Evolutionary conservation across 2,113 vertebrate species (phyloP).

Genomic region (Telmatochromis sp.): DNA sequence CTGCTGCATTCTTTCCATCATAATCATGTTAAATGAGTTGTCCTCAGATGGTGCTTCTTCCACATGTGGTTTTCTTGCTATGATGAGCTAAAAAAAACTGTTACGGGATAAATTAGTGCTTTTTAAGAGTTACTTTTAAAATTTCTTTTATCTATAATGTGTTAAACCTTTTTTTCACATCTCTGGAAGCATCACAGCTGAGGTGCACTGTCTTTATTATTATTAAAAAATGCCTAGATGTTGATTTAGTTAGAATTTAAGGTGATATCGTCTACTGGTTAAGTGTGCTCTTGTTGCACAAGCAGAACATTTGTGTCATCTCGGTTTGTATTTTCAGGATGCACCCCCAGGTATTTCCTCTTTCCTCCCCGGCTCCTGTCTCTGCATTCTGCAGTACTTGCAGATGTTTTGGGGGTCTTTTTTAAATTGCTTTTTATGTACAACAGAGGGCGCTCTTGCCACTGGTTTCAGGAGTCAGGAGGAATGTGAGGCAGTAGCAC

Average conservation of each 20-base stretch:
- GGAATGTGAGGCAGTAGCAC: constrained; percentile 53
- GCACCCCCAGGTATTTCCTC: constrained; percentile 20
- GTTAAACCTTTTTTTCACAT: accelerated
- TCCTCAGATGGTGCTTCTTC: background rate
- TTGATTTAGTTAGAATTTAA: background rate
- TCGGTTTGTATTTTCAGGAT: background rate
- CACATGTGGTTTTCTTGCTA: background rate
- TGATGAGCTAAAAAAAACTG: background rate
- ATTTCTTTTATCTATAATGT: background rate
- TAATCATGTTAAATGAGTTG: background rate
- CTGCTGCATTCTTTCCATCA: background rate
- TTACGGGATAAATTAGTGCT: background rate
- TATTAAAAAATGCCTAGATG: background rate
- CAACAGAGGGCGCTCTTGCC: constrained; percentile 48
- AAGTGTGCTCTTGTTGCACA: accelerated
- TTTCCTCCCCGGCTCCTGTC: background rate
- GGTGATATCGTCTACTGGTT: background rate
- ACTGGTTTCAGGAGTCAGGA: background rate
- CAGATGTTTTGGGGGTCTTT: background rate
- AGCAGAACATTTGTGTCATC: background rate
- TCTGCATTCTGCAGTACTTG: background rate
- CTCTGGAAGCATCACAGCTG: background rate
- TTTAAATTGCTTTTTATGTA: background rate
- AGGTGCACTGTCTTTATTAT: background rate
- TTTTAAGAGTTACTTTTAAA: background rate